A percentile compares a stretch with the other conserved stretches of the same genome.
Conservation (phyloP, 2,113 vertebrate genomes). For the Tachysurus fulvidraco region DNA sequence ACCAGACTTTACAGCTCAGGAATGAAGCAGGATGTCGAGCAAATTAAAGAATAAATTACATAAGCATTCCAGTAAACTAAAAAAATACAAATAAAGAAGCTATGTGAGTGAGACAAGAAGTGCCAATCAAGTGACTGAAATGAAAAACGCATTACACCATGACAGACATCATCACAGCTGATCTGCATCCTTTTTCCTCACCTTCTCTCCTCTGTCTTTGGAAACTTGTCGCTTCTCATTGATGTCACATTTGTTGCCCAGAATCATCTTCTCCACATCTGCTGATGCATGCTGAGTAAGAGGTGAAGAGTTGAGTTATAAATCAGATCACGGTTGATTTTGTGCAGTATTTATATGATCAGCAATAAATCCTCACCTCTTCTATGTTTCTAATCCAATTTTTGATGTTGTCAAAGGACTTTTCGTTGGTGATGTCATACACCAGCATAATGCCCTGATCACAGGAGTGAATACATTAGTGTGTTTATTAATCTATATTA, state of each 20-base stretch:
- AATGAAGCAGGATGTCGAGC: neutral
- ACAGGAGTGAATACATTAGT: neutral
- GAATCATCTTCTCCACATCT: conserved; percentile 97
- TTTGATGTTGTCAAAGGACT: conserved; percentile 96
- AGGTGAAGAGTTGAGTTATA: neutral
- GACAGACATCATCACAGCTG: accelerated
- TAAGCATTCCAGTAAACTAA: neutral
- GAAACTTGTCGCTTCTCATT: conserved; percentile 96
- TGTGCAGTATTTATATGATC: neutral
- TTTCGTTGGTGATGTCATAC: conserved; percentile 97
- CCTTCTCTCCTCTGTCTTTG: conserved; percentile 93
- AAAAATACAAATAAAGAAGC: neutral
- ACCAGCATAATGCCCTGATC: conserved; percentile 93
- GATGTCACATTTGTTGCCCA: conserved; percentile 97
- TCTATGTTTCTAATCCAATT: conserved; percentile 98
- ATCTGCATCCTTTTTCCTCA: conserved; percentile 57
- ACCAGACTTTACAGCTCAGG: neutral
- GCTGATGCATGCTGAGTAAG: conserved; percentile 87
- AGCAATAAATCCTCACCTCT: conserved; percentile 74
- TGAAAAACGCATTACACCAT: neutral
- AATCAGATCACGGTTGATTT: neutral
- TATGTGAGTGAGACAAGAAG: neutral
- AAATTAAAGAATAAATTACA: neutral
- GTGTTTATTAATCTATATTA: neutral
- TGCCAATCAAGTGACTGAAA: neutral